A percentile compares a stretch with the other conserved stretches of the same genome.
Evolutionary conservation across 2,797 vertebrate genomes (phyloP).

Genomic region (Protonibea diacanthus): DNA sequence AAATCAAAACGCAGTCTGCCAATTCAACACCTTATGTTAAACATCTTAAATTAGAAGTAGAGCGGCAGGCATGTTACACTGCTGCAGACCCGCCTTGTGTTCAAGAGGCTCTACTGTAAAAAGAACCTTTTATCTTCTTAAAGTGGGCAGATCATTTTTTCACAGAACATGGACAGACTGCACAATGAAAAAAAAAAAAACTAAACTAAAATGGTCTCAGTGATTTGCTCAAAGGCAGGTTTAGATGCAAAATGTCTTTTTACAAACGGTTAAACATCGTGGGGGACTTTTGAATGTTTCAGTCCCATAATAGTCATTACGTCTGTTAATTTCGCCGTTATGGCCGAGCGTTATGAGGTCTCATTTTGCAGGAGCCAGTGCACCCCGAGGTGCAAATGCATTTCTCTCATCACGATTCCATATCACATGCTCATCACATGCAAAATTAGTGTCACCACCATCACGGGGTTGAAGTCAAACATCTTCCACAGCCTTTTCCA

Average conservation of each 20-base stretch:
- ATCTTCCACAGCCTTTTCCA: neutral
- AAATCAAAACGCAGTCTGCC: slow-evolving; percentile 28
- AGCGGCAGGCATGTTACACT: neutral
- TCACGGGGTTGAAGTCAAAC: neutral
- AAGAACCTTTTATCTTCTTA: neutral
- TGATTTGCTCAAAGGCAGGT: neutral
- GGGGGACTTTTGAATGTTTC: neutral
- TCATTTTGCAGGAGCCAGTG: slow-evolving; percentile 2
- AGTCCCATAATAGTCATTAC: slow-evolving; percentile 13
- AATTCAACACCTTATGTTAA: slow-evolving; percentile 7
- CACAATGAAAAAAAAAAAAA: neutral
- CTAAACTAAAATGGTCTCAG: neutral
- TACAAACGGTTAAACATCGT: neutral
- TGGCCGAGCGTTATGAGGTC: neutral
- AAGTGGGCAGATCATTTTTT: neutral
- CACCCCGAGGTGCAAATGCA: slow-evolving; percentile 7
- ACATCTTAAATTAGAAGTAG: slow-evolving; percentile 16
- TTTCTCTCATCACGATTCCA: slow-evolving; percentile 1
- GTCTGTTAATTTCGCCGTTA: slow-evolving; percentile 5
- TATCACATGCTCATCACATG: slow-evolving; percentile 1
- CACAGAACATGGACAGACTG: neutral
- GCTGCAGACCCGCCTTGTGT: neutral
- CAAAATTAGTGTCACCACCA: neutral
- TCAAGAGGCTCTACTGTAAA: neutral
- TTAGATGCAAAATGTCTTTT: neutral